Percentiles rank a stretch among this genome's conserved stretches.
phyloP scores from a whole-genome alignment of 2,797 vertebrate species.

The Emydoidea blandingii region DNA sequence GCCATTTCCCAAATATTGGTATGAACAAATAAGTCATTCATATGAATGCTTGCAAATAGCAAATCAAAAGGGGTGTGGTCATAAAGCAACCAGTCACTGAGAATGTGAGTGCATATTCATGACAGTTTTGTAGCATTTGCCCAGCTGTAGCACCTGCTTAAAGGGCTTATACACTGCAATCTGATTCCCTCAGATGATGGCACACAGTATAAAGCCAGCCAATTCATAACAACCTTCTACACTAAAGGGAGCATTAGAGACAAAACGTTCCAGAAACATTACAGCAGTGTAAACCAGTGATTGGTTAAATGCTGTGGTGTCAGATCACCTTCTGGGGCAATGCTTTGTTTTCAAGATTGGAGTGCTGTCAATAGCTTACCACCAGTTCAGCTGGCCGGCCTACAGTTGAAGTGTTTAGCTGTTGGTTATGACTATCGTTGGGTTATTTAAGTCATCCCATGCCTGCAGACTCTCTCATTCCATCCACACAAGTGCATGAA shows the following conservation, averaged over 20 bases:
- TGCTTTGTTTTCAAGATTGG: neutral
- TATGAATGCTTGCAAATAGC: neutral
- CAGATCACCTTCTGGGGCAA: neutral
- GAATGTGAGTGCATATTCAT: neutral
- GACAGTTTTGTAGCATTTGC: neutral
- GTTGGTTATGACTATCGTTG: neutral
- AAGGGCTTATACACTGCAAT: neutral
- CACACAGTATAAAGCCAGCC: neutral
- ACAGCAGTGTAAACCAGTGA: neutral
- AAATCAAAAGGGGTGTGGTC: neutral
- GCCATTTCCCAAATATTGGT: neutral
- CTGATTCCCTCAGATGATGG: fast-evolving
- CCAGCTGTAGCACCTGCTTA: neutral
- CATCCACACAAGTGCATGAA: neutral
- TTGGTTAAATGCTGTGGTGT: neutral
- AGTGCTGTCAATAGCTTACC: neutral
- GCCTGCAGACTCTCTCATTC: neutral
- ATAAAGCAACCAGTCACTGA: neutral
- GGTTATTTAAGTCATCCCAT: neutral
- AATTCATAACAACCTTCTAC: neutral
- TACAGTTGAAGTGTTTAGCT: neutral
- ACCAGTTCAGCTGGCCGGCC: neutral
- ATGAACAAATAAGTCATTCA: neutral
- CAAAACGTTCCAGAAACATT: neutral
- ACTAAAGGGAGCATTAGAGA: neutral